Percentiles rank a stretch among this genome's conserved stretches.
These are phyloP conservation scores for Pygocentrus nattereri DNA, from an alignment of 2,797 vertebrate species.

Conservation along the genomic window DNA sequence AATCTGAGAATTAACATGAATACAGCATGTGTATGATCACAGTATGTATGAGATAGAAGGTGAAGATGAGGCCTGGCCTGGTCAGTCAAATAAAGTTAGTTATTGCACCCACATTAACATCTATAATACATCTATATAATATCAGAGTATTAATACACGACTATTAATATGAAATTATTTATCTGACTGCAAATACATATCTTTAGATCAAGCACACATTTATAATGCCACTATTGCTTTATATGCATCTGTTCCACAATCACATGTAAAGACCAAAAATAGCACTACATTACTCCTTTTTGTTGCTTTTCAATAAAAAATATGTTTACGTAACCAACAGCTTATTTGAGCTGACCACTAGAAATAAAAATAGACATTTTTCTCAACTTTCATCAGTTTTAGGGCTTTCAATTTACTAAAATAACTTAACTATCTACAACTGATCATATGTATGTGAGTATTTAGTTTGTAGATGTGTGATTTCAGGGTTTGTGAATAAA, in stretches of 20 bases:
- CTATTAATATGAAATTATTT: conserved; percentile 24
- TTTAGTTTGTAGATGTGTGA: not conserved
- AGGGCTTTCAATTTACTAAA: no score
- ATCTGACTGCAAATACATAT: not conserved
- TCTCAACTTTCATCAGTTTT: not conserved
- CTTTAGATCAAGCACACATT: conserved; percentile 28
- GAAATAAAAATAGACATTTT: not conserved
- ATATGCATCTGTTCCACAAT: not conserved
- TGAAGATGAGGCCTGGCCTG: conserved; percentile 7
- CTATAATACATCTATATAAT: conserved; percentile 16
- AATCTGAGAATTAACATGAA: not conserved
- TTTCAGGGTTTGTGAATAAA: not conserved
- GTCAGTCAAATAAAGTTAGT: conserved; percentile 15
- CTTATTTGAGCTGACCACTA: not conserved
- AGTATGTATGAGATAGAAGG: not conserved
- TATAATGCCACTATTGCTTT: conserved; percentile 1
- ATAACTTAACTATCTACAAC: not conserved
- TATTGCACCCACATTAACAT: conserved; percentile 40
- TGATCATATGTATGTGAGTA: not conserved
- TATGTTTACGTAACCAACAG: not conserved
- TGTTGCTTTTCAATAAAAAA: not conserved
- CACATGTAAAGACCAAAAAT: not conserved
- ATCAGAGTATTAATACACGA: not conserved
- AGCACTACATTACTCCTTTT: not conserved
- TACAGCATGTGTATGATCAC: not conserved